Base-by-base conservation (phyloP, 2,113 vertebrate species). In the Canis aureus region DNA sequence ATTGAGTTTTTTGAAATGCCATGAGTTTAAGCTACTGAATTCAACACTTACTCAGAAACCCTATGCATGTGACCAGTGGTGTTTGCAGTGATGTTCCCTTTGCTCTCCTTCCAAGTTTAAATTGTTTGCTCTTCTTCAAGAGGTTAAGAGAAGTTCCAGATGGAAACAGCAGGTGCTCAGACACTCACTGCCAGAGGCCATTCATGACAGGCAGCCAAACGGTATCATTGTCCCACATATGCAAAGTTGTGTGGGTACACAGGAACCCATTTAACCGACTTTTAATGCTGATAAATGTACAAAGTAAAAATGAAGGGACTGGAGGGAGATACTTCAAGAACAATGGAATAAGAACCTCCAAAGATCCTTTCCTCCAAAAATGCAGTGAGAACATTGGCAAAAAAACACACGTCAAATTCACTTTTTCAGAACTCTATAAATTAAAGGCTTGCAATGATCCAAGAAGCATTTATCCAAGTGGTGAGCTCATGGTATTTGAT, bases 401-500 rank as follows among this genome's bases (percentile, higher is more conserved):
- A 57, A 57, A 86, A 23, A 67, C 22, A 19, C 29, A 27, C 11
- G 23, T 84, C 89, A 59, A 91, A 73, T 88, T 43, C 78, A 80
- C 3, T 23, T 92, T 86, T 82, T 85, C 29, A 92, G 88, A 92
- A 80, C 38, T 66, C 55, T 80, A 69, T 59, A 69, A 86, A 80
- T 81, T 74, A 43, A 89, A 69, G 29, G 8, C 8, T 76, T 49
- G 7, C 51, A 86, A 81, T 71, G 66, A 87, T 73, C 57, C 60
- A 87, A 92, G 19, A 59, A 92, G 32, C 64, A 66, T 78, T 51
- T 74, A 76, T 69, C 76, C 73, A 89, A 78, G 1, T 55, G 3
- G 7, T 20, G 27, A 80, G 6, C 8, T 57, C 32, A 43, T 88
- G 60, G 59, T 62, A 6, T 88, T 79, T 62, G 8, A 71, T 80